Evolutionary conservation across 1,140 invertebrate genomes (phyloP).

Genomic region (Babylonia areolata): DNA sequence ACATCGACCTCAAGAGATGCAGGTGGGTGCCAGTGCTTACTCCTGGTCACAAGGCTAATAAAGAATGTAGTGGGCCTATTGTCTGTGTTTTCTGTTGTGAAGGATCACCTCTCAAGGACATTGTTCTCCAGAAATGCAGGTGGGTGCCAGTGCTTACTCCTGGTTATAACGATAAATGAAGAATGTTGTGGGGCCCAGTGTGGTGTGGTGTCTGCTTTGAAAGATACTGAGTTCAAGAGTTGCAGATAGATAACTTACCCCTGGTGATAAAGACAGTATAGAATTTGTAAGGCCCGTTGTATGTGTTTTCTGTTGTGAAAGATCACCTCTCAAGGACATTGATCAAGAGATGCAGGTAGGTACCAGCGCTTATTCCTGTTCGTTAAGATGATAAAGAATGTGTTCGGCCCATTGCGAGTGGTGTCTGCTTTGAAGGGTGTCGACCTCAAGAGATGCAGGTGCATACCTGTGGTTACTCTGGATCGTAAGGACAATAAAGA

Average conservation of each 20-base stretch:
- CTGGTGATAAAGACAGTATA: too few relatives aligned
- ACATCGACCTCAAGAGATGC: constrained; percentile 92
- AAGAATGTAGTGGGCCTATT: constrained; percentile 88
- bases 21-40: constrained; percentile 62
- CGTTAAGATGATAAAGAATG: too few relatives aligned
- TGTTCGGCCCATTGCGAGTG: too few relatives aligned
- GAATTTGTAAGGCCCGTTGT: constrained; percentile 89
- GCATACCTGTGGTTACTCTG: too few relatives aligned
- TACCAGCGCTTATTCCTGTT: too few relatives aligned
- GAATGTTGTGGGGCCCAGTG: too few relatives aligned
- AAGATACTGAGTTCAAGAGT: constrained; percentile 93
- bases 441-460: too few relatives aligned
- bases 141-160: constrained; percentile 24
- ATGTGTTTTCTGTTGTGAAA: constrained; percentile 98
- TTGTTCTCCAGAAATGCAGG: constrained; percentile 90
- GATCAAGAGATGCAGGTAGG: too few relatives aligned
- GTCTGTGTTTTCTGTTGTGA: constrained; percentile 98
- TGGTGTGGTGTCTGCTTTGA: constrained; percentile 85
- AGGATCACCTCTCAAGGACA: constrained; percentile 94
- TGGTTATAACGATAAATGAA: too few relatives aligned
- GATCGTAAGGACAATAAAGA: too few relatives aligned
- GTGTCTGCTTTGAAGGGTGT: too few relatives aligned
- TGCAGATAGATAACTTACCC: constrained; percentile 78
- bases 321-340: constrained; percentile 64
- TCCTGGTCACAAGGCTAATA: too few relatives aligned